phyloP scores from a whole-genome alignment of 1,140 invertebrate species.

The Microplitis demolitor region DNA sequence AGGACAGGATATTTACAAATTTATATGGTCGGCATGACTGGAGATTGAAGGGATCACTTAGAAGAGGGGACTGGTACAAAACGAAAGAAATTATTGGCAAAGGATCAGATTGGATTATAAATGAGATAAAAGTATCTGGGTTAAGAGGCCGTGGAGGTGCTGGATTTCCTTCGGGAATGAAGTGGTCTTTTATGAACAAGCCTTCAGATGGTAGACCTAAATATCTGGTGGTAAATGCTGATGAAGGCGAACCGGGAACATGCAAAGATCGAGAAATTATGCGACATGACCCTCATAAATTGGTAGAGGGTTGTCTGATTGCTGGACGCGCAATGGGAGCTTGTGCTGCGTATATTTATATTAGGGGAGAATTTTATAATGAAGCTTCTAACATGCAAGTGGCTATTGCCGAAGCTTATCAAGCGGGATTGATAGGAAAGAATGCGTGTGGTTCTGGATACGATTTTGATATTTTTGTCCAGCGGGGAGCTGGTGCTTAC shows the following conservation, averaged over 20 bases:
- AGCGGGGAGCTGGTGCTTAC: constrained; percentile 97
- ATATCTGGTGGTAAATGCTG: constrained; percentile 97
- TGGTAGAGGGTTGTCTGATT: constrained; percentile 96
- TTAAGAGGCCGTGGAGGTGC: constrained; percentile 96
- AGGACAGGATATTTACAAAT: constrained; percentile 98
- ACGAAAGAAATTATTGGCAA: constrained; percentile 98
- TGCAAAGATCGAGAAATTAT: constrained; percentile 99
- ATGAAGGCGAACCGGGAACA: constrained; percentile 98
- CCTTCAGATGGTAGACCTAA: constrained; percentile 98
- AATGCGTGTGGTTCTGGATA: constrained; percentile 97
- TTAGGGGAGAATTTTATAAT: constrained; percentile 99
- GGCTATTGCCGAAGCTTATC: constrained; percentile 97
- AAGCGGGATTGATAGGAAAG: constrained; percentile 94
- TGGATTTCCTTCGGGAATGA: constrained; percentile 98
- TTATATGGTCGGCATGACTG: constrained; percentile 98
- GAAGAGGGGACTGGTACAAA: constrained; percentile 97
- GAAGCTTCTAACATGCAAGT: constrained; percentile 98
- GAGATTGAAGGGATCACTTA: constrained; percentile 90
- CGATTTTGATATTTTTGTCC: constrained; percentile 98
- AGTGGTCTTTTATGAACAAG: constrained; percentile 99
- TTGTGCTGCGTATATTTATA: constrained; percentile 98
- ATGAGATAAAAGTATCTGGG: constrained; percentile 95
- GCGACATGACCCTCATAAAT: constrained; percentile 97
- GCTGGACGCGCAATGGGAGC: constrained; percentile 97
- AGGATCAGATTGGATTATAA: constrained; percentile 95